Conservation (phyloP, 2,797 vertebrate species). For the Taenioides sp. region DNA sequence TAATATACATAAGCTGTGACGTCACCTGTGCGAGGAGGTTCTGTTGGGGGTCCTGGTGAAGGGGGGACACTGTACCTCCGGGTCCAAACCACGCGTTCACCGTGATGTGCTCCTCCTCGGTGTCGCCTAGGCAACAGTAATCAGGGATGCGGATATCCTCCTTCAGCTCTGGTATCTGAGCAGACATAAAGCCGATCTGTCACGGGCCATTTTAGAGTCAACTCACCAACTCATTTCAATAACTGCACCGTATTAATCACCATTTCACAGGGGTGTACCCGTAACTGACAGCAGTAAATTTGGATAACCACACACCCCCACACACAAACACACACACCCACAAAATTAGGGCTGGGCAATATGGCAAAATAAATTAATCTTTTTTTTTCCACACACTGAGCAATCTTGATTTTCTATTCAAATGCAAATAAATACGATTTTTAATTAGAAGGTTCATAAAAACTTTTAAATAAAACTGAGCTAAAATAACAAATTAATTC, state of each 20-base stretch:
- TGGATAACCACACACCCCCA: neutral
- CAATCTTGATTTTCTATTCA: no score
- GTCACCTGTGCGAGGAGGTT: slow-evolving; percentile 93
- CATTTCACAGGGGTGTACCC: neutral
- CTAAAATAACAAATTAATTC: no score
- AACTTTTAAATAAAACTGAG: no score
- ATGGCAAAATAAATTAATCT: no score
- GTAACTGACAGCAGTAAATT: slow-evolving; percentile 4
- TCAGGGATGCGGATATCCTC: slow-evolving; percentile 91
- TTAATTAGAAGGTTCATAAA: no score
- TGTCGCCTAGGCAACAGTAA: slow-evolving; percentile 92
- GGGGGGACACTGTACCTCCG: slow-evolving; percentile 88
- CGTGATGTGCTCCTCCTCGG: slow-evolving; percentile 91
- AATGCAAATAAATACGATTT: no score
- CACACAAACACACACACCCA: no score
- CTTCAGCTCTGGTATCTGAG: slow-evolving; percentile 91
- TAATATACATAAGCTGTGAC: neutral
- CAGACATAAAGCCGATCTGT: slow-evolving; percentile 14
- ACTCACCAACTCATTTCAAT: neutral
- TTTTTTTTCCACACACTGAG: no score
- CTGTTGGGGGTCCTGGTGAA: slow-evolving; percentile 97
- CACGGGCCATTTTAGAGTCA: slow-evolving; percentile 6
- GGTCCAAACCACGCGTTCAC: slow-evolving; percentile 97
- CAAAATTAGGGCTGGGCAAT: no score
- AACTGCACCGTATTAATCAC: neutral